Base-by-base conservation (phyloP, 1,140 invertebrate genomes). In the Araneus ventricosus region DNA sequence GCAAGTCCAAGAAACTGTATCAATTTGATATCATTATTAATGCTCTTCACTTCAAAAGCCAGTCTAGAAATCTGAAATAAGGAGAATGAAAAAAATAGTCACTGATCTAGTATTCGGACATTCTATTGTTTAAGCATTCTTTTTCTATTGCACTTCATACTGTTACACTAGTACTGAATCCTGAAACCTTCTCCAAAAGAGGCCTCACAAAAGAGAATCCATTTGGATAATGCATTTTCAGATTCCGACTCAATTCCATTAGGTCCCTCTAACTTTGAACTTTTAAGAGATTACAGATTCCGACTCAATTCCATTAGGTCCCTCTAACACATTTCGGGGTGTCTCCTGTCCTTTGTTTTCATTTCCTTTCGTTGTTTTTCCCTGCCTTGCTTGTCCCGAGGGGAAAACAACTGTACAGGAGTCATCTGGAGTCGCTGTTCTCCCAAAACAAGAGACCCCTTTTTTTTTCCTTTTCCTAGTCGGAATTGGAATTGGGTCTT, bases 221-320 rank as follows among this genome's bases (percentile, higher is more conserved):
- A 88, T 88, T 88, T 88, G 86, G 59, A 88, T 88, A 88, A 88
- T 88, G 34, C 34, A 88, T 61, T 86, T 34, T 27, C 41, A 41
- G 30, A 67, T 67, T 41, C 84, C n/a, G 52, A 86, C 30, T 39
- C 84, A 34, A 86, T 88, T 88, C 85, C 85, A 87, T 87, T 87
- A 63, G 10, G n/a, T 34, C 20, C 3, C 57, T 61, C 39, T 20
- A 45, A 24, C 57, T n/a, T n/a, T n/a, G n/a, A n/a, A n/a, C n/a
- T n/a, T n/a, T n/a, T n/a, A n/a, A n/a, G n/a, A n/a, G n/a, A n/a
- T n/a, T n/a, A n/a, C n/a, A n/a, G n/a, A n/a, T n/a, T n/a, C n/a
- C 39, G 41, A 84, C n/a, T 34, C 82, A 30, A 84, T 87, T 87
- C 86, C 86, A 88, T 88, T 88, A 70, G 20, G 30, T 39, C 24